Evolutionary conservation across 2,888 invertebrate species (phyloP).

Genomic region (Tetropium fuscum): DNA sequence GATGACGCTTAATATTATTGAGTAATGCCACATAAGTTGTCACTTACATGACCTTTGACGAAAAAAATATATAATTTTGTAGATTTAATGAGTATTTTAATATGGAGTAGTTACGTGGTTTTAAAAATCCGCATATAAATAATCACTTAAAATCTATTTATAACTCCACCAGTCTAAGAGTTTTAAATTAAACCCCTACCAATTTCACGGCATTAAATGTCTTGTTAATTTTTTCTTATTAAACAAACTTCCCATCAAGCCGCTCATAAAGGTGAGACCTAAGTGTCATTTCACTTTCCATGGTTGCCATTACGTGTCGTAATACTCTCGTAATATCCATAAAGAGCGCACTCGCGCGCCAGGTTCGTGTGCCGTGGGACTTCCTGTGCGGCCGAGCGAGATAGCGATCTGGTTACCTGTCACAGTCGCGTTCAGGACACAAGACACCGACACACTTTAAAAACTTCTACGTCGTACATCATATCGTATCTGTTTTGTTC

Average conservation of each 20-base stretch:
- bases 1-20: too few species aligned
- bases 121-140: too few species aligned
- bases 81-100: too few species aligned
- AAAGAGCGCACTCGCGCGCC: conserved; percentile 17
- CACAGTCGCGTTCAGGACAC: conserved; percentile 8
- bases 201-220: not conserved
- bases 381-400: conserved; percentile 12
- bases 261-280: conserved; percentile 8
- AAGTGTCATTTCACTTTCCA: conserved; percentile 25
- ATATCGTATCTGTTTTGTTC: conserved; percentile 9
- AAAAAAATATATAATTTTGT: too few species aligned
- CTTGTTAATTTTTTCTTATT: conserved; percentile 6
- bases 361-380: conserved; percentile 15
- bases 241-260: conserved; percentile 15
- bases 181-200: not conserved
- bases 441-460: conserved; percentile 24
- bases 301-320: conserved; percentile 9
- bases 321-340: conserved; percentile 19
- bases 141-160: too few species aligned
- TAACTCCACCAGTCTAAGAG: too few species aligned
- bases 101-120: too few species aligned
- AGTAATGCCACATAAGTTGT: too few species aligned
- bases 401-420: conserved; percentile 17
- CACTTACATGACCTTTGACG: too few species aligned
- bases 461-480: conserved; percentile 15